phyloP scores from a whole-genome alignment of 2,797 vertebrate genomes.

The Diplodus sargus region DNA sequence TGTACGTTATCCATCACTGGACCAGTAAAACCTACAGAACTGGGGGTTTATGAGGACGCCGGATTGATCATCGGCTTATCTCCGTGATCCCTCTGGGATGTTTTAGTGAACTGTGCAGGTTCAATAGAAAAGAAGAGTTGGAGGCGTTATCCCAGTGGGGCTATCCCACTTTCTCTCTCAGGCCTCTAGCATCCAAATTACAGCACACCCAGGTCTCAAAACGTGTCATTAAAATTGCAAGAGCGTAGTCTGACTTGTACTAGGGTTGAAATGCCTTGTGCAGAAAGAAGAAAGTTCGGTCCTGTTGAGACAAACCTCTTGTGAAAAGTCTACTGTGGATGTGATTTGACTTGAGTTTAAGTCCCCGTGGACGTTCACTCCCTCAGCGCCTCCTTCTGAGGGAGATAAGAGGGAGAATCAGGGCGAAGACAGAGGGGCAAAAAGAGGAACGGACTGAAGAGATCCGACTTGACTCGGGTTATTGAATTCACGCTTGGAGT shows the following conservation, averaged over 20 bases:
- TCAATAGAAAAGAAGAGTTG: conserved; percentile 22
- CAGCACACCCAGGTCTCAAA: conserved; percentile 1
- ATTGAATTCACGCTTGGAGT: conserved; percentile 40
- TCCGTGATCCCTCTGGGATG: not conserved
- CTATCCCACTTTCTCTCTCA: conserved; percentile 17
- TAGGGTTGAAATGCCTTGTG: not conserved
- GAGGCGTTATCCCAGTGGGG: not conserved
- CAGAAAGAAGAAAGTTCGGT: not conserved
- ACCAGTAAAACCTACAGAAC: not conserved
- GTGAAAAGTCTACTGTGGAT: conserved; percentile 39
- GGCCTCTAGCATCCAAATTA: not conserved
- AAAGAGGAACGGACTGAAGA: conserved; percentile 12
- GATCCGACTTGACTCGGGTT: conserved; percentile 49
- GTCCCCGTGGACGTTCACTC: conserved; percentile 16
- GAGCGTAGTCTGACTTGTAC: not conserved
- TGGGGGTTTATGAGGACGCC: not conserved
- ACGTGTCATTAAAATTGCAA: not conserved
- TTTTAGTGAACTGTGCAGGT: not conserved
- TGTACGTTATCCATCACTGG: too few relatives aligned
- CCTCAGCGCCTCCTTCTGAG: conserved; percentile 11
- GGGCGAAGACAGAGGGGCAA: conserved; percentile 14
- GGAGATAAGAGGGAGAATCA: conserved; percentile 22
- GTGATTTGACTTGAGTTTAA: conserved; percentile 43
- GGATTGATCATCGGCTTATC: not conserved
- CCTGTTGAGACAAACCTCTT: conserved; percentile 23